Evolutionary conservation across 2,888 invertebrate species (phyloP), one percentile per base, ranked within the genome.

Genomic region (Leucophora obtusa): DNA sequence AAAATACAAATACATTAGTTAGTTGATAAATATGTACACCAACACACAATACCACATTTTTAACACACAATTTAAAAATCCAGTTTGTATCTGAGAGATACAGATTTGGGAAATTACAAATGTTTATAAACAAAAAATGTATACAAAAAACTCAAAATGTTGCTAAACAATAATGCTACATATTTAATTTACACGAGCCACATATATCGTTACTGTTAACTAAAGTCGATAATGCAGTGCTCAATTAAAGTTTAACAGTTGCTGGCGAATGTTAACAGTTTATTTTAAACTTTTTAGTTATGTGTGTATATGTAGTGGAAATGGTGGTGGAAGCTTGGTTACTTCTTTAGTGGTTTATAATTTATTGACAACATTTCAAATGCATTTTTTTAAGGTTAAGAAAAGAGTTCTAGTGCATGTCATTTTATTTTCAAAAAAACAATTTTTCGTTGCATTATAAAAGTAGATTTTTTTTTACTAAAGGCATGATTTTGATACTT

Each of bases 291-390:
- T 14, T n/a, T 24, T 35, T 28, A 28, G 6, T 7, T 28, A 62
- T n/a, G 10, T n/a, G n/a, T n/a, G n/a, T n/a, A n/a, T n/a, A n/a
- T n/a, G n/a, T n/a, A n/a, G 18, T 8, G 18, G 7, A 54, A 24
- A 58, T 54, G 60, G n/a, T 73, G 63, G 63, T 65, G 51, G 11
- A 5, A 3, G 24, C 5, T 54, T 47, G 54, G 66, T 17, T 28
- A 47, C 66, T 54, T n/a, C n/a, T 43, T 35, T 59, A 60, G 69
- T 70, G 70, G 59, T 35, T 74, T 70, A 74, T 69, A 66, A 74
- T 79, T 66, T 74, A 74, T 77, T 71, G 71, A 77, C 71, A 71
- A 66, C 65, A 56, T 77, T 66, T 71, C 60, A 47, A 53, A 59
- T 50, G n/a, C 17, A 14, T n/a, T 21, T 54, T 66, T 66, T 33